Evolutionary conservation across 2,113 vertebrate genomes (phyloP), one percentile per base, ranked within the genome.

Genomic region (Picathartes gymnocephalus): DNA sequence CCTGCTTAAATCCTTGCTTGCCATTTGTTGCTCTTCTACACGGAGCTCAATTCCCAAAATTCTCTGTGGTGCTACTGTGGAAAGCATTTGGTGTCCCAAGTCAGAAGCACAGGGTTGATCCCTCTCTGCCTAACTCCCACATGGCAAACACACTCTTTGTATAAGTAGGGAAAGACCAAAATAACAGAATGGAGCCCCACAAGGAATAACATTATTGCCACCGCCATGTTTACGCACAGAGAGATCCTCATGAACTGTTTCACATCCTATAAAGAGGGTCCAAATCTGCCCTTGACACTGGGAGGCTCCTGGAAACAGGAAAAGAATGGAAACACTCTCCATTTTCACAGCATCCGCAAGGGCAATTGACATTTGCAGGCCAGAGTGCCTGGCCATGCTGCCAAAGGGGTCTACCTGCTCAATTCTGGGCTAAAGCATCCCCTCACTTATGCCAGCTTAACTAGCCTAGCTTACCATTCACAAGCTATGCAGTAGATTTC

Each of bases 161-260:
- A 2, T 24, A 27, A 51, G 37, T 27, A 79, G 17, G 9, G 4
- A 64, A 68, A 76, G 1, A 10, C 28, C 28, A 20, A 47, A 81
- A 44, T 13, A 69, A 39, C 13, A 25, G 47, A 66, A 39, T 3
- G 4, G 20, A 86, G 9, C 3, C 30, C 28, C 7, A 44, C 10
- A 68, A 64, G 37, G n/a, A 78, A 16, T 14, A 51, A 21, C 12
- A 25, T 51, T n/a, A 21, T 45, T 5, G 7, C 4, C 28, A 72
- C 31, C 48, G 37, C 71, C 27, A 9, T 15, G 13, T 39, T 77
- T 61, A 47, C 17, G 8, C 2, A 0, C 4, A 48, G 65, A 48
- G 7, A 69, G 7, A 21, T 44, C 57, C 31, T 72, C 37, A 44
- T 1, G 4, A 68, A 13, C 9, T 0, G 0, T 56, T 90, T 68